These are phyloP conservation scores for Chaetogeoica ovagalla DNA, from an alignment of 2,888 invertebrate species.

Conservation along the genomic window DNA sequence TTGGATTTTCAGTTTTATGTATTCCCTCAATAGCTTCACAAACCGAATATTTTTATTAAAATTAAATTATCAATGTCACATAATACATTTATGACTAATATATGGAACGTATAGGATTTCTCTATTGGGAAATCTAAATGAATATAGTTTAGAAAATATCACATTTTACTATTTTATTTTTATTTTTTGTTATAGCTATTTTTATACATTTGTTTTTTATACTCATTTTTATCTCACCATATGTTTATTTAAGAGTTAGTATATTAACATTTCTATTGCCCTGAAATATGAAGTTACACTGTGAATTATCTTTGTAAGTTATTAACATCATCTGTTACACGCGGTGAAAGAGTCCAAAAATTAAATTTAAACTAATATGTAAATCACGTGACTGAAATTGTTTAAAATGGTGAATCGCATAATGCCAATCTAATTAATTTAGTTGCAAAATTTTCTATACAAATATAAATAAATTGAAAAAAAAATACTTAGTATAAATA, in stretches of 20 bases:
- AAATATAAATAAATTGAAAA: neutral
- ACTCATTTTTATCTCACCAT: slow-evolving; percentile 12
- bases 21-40: no score
- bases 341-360: slow-evolving; percentile 2
- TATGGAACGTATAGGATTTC: neutral
- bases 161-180: neutral
- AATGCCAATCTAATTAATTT: no score
- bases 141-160: neutral
- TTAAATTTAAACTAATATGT: slow-evolving; percentile 16
- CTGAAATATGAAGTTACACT: slow-evolving; percentile 18
- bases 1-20: no score
- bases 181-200: neutral
- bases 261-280: slow-evolving; percentile 12
- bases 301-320: slow-evolving; percentile 16
- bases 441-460: neutral
- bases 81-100: neutral
- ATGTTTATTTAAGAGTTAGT: slow-evolving; percentile 29
- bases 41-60: no score
- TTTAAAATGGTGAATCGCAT: neutral
- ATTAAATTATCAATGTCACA: neutral
- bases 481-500: neutral
- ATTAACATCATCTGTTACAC: slow-evolving; percentile 14
- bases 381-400: slow-evolving; percentile 12
- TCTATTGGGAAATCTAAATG: neutral
- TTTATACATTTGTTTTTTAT: neutral